Percentiles rank a stretch among this genome's conserved stretches.
phyloP scores from a whole-genome alignment of 2,113 vertebrate species.

The Sapajus apella region DNA sequence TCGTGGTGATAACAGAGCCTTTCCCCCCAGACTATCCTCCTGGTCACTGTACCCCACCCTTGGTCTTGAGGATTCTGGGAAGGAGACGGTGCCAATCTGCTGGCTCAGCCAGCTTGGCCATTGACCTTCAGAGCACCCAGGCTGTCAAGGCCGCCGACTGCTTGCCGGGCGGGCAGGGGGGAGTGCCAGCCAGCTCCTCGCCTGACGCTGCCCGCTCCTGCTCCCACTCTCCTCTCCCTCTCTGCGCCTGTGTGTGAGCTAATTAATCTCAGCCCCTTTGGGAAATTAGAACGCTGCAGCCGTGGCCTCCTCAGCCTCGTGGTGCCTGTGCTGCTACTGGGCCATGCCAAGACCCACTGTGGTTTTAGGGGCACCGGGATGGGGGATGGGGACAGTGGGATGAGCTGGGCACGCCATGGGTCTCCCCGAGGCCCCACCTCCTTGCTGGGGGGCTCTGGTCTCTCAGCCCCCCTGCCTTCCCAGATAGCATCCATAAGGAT shows the following conservation, averaged over 20 bases:
- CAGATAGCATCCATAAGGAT: neutral
- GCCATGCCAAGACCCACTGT: conserved; percentile 61
- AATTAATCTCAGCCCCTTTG: conserved; percentile 82
- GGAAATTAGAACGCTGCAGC: conserved; percentile 78
- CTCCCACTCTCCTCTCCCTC: conserved; percentile 68
- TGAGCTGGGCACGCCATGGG: neutral
- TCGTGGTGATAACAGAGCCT: neutral
- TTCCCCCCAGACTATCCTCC: neutral
- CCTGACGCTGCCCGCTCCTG: conserved; percentile 58
- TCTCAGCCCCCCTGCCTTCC: neutral
- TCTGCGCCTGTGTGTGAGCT: conserved; percentile 78
- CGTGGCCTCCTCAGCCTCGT: conserved; percentile 44
- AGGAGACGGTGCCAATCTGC: conserved; percentile 72
- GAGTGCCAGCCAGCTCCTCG: conserved; percentile 52
- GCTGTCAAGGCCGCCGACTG: conserved; percentile 76
- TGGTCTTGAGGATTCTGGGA: conserved; percentile 69
- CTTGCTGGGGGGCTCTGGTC: neutral
- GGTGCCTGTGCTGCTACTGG: conserved; percentile 58
- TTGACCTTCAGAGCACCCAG: conserved; percentile 81
- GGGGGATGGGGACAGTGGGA: neutral
- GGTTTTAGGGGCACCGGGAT: conserved; percentile 52
- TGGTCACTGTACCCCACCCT: conserved; percentile 9
- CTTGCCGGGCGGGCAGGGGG: conserved; percentile 23
- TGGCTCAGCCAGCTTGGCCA: conserved; percentile 75
- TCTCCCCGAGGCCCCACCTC: neutral